Percentiles rank a stretch among this genome's conserved stretches.
phyloP scores from a whole-genome alignment of 2,113 vertebrate genomes.

The Ceuthmochares aereus region DNA sequence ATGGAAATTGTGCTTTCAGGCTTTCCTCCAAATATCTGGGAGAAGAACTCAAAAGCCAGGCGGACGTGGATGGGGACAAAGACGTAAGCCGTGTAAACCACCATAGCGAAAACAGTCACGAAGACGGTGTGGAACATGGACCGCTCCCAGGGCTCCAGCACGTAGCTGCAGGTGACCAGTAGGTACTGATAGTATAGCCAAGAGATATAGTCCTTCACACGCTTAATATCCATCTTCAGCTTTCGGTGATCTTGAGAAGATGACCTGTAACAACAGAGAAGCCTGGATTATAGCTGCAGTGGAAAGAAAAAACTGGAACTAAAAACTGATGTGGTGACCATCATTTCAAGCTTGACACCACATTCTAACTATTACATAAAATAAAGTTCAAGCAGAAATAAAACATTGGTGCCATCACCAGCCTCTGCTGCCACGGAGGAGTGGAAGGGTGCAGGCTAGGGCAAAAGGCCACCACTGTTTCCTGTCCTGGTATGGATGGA shows the following conservation, averaged over 20 bases:
- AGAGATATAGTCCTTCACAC: conserved; percentile 86
- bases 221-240: conserved; percentile 86
- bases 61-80: conserved; percentile 93
- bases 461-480: not conserved
- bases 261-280: conserved; percentile 36
- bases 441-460: not conserved
- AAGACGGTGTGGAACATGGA: conserved; percentile 92
- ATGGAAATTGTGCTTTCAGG: conserved; percentile 76
- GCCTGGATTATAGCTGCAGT: not conserved
- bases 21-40: conserved; percentile 84
- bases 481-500: not conserved
- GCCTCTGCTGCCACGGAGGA: not conserved
- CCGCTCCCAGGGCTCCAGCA: conserved; percentile 95
- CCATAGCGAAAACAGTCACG: conserved; percentile 90
- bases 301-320: not conserved
- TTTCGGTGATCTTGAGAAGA: not conserved
- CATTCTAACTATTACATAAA: fast-evolving
- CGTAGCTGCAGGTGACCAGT: conserved; percentile 94
- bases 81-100: conserved; percentile 93
- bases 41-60: conserved; percentile 93
- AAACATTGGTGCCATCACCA: fast-evolving
- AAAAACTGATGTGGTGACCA: not conserved
- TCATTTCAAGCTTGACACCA: not conserved
- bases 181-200: conserved; percentile 98
- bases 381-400: not conserved